phyloP scores from a whole-genome alignment of 1,140 invertebrate genomes.

The Aporrectodea caliginosa region DNA sequence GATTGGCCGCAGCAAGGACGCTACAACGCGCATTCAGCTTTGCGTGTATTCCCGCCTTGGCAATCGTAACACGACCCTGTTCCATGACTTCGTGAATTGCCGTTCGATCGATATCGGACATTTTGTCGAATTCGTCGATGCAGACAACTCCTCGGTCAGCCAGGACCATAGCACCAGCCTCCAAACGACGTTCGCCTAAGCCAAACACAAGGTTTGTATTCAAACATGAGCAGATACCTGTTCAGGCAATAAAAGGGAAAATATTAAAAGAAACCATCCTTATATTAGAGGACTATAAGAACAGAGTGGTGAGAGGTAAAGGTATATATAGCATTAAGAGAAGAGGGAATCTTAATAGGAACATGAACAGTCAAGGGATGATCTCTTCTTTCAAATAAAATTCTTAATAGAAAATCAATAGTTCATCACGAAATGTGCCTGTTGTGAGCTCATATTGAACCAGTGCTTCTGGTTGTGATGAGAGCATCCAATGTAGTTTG shows the following conservation, averaged over 20 bases:
- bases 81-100: conserved; percentile 94
- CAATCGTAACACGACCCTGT: conserved; percentile 83
- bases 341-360: too few relatives aligned
- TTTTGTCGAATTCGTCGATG: conserved; percentile 99
- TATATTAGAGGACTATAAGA: too few relatives aligned
- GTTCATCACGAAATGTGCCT: too few relatives aligned
- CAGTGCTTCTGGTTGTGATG: too few relatives aligned
- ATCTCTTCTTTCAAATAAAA: too few relatives aligned
- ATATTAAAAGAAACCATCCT: conserved; percentile 4
- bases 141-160: conserved; percentile 97
- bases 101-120: conserved; percentile 99
- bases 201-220: not conserved
- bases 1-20: conserved; percentile 97
- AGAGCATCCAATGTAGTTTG: too few relatives aligned
- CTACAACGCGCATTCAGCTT: conserved; percentile 95
- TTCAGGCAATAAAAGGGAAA: not conserved
- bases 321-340: too few relatives aligned
- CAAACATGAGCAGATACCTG: not conserved
- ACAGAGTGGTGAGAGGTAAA: too few relatives aligned
- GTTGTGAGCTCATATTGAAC: too few relatives aligned
- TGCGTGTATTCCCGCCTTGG: conserved; percentile 98
- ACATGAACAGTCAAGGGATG: too few relatives aligned
- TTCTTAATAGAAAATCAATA: too few relatives aligned
- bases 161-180: conserved; percentile 99
- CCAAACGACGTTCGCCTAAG: conserved; percentile 66